Evolutionary conservation across 2,797 vertebrate genomes (phyloP).

Genomic region (Mallotus villosus): DNA sequence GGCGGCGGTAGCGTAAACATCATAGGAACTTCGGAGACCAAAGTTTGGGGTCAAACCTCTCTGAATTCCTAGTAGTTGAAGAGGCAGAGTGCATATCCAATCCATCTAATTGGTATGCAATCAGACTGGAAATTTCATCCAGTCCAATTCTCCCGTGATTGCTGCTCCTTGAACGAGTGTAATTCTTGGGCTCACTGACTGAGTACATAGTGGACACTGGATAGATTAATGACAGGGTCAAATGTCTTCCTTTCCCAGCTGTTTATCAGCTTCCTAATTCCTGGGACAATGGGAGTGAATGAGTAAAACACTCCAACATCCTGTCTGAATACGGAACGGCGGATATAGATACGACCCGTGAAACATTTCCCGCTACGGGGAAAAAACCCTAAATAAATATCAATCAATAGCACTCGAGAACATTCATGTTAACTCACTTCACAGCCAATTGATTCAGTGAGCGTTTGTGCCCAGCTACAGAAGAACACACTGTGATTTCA

Average conservation of each 20-base stretch:
- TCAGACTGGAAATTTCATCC: neutral
- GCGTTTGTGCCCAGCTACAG: neutral
- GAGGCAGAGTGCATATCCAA: neutral
- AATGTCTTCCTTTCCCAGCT: constrained; percentile 11
- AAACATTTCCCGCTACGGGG: neutral
- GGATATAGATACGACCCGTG: neutral
- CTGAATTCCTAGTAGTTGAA: neutral
- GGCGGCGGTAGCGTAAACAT: no score
- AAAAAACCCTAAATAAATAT: neutral
- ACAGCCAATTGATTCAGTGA: neutral
- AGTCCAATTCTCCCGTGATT: neutral
- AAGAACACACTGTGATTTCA: neutral
- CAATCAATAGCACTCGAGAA: neutral
- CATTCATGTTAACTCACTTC: neutral
- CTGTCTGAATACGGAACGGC: constrained; percentile 3
- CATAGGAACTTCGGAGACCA: neutral
- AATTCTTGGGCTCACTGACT: neutral
- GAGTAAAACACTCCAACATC: constrained; percentile 15
- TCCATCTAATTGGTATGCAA: neutral
- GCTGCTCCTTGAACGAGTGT: neutral
- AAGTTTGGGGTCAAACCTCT: neutral
- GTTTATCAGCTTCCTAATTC: constrained; percentile 10
- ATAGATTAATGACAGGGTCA: constrained; percentile 7
- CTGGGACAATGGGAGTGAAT: constrained; percentile 8
- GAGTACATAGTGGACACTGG: constrained; percentile 1